Conservation (phyloP, 1,140 invertebrate species). For the Sycobia sp. region DNA sequence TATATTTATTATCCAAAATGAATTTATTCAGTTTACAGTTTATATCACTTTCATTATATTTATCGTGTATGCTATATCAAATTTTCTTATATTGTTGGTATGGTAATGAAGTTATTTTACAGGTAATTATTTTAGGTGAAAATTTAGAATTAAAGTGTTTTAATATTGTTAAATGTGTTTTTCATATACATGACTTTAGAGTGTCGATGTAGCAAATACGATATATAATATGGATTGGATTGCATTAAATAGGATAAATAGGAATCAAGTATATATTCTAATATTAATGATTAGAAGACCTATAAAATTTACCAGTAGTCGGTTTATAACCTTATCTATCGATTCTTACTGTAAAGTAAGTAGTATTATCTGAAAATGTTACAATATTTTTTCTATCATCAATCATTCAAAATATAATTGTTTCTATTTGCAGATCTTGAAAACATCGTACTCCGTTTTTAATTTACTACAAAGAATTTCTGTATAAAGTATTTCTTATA, state of each 20-base stretch:
- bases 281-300: slow-evolving; percentile 40
- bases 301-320: slow-evolving; percentile 42
- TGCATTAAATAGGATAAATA: slow-evolving; percentile 21
- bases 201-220: slow-evolving; percentile 34
- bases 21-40: slow-evolving; percentile 41
- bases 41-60: slow-evolving; percentile 41
- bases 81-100: slow-evolving; percentile 48
- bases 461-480: slow-evolving; percentile 31
- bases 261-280: slow-evolving; percentile 35
- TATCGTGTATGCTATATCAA: slow-evolving; percentile 43
- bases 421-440: slow-evolving; percentile 40
- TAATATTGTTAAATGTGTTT: too few species aligned
- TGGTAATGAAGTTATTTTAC: slow-evolving; percentile 44
- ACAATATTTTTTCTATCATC: not conserved
- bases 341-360: slow-evolving; percentile 42
- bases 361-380: not conserved
- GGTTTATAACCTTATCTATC: slow-evolving; percentile 41
- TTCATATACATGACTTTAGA: too few species aligned
- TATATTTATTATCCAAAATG: slow-evolving; percentile 44
- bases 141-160: not conserved
- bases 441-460: slow-evolving; percentile 42
- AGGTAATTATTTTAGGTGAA: slow-evolving; percentile 40
- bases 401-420: not conserved
- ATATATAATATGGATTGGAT: slow-evolving; percentile 42
- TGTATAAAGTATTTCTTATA: too few species aligned